A percentile compares a stretch with the other conserved stretches of the same genome.
Conservation (phyloP, 2,888 invertebrate genomes). For the Maniola hyperantus region DNA sequence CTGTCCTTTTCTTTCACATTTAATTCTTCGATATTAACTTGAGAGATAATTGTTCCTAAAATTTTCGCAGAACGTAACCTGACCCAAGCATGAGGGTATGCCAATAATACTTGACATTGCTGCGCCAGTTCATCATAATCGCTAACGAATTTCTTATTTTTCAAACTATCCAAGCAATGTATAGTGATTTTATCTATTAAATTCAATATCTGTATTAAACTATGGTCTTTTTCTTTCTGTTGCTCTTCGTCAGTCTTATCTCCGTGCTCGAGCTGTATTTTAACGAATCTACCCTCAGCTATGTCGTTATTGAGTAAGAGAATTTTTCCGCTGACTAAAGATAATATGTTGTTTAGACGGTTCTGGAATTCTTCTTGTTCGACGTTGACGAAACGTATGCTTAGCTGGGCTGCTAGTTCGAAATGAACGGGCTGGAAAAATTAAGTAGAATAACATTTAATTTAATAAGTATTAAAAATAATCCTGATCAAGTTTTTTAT, state of each 20-base stretch:
- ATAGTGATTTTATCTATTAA: constrained; percentile 86
- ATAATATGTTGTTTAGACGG: constrained; percentile 84
- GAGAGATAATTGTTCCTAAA: constrained; percentile 86
- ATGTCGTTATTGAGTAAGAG: constrained; percentile 74
- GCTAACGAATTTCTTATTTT: constrained; percentile 66
- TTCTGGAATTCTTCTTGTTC: constrained; percentile 88
- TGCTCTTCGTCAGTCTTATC: constrained; percentile 79
- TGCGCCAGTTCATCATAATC: constrained; percentile 84
- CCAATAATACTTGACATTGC: constrained; percentile 87
- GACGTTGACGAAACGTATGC: constrained; percentile 89
- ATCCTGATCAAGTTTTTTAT: too few species aligned
- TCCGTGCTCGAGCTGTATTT: constrained; percentile 69
- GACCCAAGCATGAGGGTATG: constrained; percentile 94
- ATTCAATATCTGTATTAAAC: constrained; percentile 88
- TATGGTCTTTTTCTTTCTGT: constrained; percentile 87
- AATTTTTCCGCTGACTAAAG: constrained; percentile 81
- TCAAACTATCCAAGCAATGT: constrained; percentile 84
- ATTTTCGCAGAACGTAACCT: constrained; percentile 89
- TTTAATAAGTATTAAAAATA: too few species aligned
- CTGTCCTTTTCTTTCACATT: constrained; percentile 68
- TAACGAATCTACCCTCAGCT: constrained; percentile 84
- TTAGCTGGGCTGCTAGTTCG: constrained; percentile 89
- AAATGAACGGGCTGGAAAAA: constrained; percentile 84
- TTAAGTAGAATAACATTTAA: neutral
- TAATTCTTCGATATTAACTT: constrained; percentile 84